Base-by-base conservation (phyloP, 1,140 invertebrate genomes). In the Sarcophaga peregrina region DNA sequence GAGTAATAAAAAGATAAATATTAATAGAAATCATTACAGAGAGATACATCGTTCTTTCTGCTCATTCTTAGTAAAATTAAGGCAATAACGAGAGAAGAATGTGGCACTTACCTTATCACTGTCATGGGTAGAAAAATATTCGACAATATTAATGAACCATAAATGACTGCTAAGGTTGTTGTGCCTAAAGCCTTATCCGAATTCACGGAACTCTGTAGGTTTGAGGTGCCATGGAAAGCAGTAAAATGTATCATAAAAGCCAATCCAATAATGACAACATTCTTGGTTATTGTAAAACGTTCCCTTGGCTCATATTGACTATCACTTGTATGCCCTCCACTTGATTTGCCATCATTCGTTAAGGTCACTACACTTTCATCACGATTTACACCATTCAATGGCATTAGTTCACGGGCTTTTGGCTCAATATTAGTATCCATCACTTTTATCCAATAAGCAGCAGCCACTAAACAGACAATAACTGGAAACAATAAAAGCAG, bases 201-300 rank as follows among this genome's bases (percentile, higher is more conserved):
- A 90, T 97, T 96, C 86, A 97, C 96, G 52, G 95, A 96, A 52
- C 95, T 96, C 89, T 97, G 97, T 5, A 98, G 91, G 86, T 97
- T 97, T 2, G 96, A 95, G 50, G 96, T 96, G 68, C 96, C 96
- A 85, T 95, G 94, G 87, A 97, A 98, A 58, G 97, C 96, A 8
- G 96, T 98, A 91, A 98, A 98, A 85, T 98, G 96, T 82, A 98
- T 95, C 93, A 98, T 96, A 90, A 98, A 98, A 2, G 96, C 95
- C 74, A 95, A 90, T 73, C 96, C 97, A 7, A 98, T 95, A 58
- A 96, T 93, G 10, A 95, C 92, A 15, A 98, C 94, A 91, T 97
- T 97, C 90, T 96, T 97, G 75, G 96, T 91, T 85, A 98, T 97
- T 83, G 96, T 83, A 50, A 87, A 85, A 68, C 86, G 84, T 73